Base-by-base conservation (phyloP, 2,797 vertebrate genomes). In the Chaenodraco wilsoni region DNA sequence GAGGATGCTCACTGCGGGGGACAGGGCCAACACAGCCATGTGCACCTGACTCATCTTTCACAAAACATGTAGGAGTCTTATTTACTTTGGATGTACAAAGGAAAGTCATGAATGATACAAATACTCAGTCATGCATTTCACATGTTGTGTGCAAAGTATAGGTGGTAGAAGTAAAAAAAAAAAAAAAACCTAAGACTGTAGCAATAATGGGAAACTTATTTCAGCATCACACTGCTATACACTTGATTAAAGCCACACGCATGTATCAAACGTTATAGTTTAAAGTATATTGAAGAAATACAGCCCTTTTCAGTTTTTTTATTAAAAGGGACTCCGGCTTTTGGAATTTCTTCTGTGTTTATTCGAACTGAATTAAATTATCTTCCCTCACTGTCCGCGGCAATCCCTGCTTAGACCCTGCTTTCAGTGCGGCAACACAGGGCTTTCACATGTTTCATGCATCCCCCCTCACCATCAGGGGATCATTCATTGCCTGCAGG, bases 321-420 rank as follows among this genome's bases (percentile, higher is more conserved):
- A 60, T 4, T 40, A 54, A 58, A 37, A 23, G 12, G 7, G 52
- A 56, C 15, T 40, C n/a, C 15, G 16, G 37, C 33, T 48, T 16
- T 65, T 52, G 8, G 50, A 37, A 71, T 68, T 72, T 45, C 50
- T 8, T 37, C 56, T 54, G 45, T 65, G 66, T 61, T 64, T 21
- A 74, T 78, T 83, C n/a, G 78, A 23, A 70, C 65, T 57, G 56
- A 54, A 76, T 61, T 67, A 54, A 81, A 70, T 76, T 48, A 70
- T 62, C 40, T n/a, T 73, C 69, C 37, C 55, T 73, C 59, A 65
- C 64, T 79, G 72, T 69, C 79, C 62, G 4, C 16, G 77, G 70
- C 65, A 73, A 55, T 50, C 63, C 54, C 72, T 37, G 64, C 79
- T 68, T 70, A 80, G 65, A 67, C 68, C 9, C 58, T 67, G 65